Evolutionary conservation across 2,888 invertebrate species (phyloP).

Genomic region (Drosophila yooni): DNA sequence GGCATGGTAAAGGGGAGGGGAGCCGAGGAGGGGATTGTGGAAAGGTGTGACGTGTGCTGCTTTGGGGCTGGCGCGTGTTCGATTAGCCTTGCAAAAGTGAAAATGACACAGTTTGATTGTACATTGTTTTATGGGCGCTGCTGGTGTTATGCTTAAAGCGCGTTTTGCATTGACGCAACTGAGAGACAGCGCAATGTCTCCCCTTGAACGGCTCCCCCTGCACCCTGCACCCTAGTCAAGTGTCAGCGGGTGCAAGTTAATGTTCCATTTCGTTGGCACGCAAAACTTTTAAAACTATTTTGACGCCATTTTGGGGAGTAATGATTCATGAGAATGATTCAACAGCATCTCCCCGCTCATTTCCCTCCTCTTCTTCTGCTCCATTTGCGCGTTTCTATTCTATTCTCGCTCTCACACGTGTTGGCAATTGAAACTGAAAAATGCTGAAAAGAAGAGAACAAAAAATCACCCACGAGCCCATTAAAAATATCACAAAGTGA

Average conservation of each 20-base stretch:
- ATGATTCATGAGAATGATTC: conserved; percentile 17
- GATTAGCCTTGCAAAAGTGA: conserved; percentile 27
- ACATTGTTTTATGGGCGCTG: conserved; percentile 47
- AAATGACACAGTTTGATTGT: conserved; percentile 52
- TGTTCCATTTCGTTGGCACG: conserved; percentile 31
- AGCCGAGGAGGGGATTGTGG: not conserved
- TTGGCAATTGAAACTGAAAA: conserved; percentile 72
- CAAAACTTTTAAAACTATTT: conserved; percentile 22
- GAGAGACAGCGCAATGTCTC: conserved; percentile 11
- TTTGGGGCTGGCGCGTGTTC: conserved; percentile 40
- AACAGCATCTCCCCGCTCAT: not conserved
- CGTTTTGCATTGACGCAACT: conserved; percentile 59
- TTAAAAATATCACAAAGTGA: conserved; percentile 53
- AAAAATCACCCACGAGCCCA: conserved; percentile 64
- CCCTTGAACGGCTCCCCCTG: too few relatives aligned
- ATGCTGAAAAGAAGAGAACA: conserved; percentile 23
- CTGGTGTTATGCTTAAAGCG: conserved; percentile 39
- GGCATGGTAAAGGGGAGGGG: not conserved
- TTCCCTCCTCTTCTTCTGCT: not conserved
- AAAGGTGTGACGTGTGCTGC: conserved; percentile 4
- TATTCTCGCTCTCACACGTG: conserved; percentile 64
- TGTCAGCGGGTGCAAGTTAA: conserved; percentile 42
- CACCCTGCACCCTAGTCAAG: too few relatives aligned
- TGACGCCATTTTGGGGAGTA: conserved; percentile 18
- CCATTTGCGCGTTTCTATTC: conserved; percentile 29